Evolutionary conservation across 2,113 vertebrate genomes (phyloP).

Genomic region (Oenanthe melanoleuca): DNA sequence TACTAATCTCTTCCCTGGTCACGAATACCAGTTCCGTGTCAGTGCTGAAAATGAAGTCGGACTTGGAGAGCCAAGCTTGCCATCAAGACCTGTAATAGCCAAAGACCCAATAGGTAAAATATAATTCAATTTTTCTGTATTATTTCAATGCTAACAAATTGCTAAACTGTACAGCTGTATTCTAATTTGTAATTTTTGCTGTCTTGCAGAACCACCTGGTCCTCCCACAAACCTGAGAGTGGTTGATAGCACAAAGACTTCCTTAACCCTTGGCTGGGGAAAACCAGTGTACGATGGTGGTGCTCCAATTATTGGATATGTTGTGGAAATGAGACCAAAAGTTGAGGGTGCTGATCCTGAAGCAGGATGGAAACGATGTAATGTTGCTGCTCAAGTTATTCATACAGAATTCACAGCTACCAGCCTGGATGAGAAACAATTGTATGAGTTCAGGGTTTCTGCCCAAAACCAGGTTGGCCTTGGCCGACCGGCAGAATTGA

Average conservation of each 20-base stretch:
- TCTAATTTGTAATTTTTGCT: slow-evolving; percentile 7
- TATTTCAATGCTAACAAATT: neutral
- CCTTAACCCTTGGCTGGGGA: slow-evolving; percentile 89
- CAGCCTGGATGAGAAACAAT: slow-evolving; percentile 86
- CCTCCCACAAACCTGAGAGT: slow-evolving; percentile 92
- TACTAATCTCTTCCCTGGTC: slow-evolving; percentile 88
- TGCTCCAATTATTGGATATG: slow-evolving; percentile 93
- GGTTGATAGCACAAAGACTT: slow-evolving; percentile 88
- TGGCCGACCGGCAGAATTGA: slow-evolving; percentile 90
- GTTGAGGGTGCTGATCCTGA: slow-evolving; percentile 84
- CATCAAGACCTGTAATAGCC: slow-evolving; percentile 89
- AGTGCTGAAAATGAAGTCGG: slow-evolving; percentile 98
- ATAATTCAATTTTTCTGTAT: neutral
- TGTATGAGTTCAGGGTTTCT: slow-evolving; percentile 95
- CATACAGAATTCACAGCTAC: slow-evolving; percentile 90
- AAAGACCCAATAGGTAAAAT: slow-evolving; percentile 92
- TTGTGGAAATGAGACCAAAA: slow-evolving; percentile 90
- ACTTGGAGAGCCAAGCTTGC: slow-evolving; percentile 88
- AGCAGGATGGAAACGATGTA: slow-evolving; percentile 93
- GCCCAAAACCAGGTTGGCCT: slow-evolving; percentile 98
- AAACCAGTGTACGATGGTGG: slow-evolving; percentile 94
- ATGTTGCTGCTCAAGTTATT: slow-evolving; percentile 91
- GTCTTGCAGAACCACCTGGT: slow-evolving; percentile 88
- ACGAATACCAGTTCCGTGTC: slow-evolving; percentile 97
- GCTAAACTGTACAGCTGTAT: neutral